These are phyloP conservation scores for Vulpes vulpes DNA, from an alignment of 2,113 vertebrate species.

Conservation along the genomic window DNA sequence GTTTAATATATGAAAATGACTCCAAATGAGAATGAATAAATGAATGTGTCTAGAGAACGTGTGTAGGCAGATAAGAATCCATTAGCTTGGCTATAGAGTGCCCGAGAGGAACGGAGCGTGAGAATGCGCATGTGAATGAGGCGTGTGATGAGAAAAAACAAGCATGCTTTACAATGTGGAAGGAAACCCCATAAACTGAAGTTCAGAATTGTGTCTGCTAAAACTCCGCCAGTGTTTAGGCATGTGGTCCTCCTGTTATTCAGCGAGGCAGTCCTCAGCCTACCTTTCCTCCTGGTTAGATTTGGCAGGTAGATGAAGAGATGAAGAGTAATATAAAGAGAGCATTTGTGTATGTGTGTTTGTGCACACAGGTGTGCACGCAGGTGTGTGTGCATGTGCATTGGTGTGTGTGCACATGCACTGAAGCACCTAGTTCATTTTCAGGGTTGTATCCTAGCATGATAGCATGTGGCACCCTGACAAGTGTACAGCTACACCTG, in stretches of 20 bases:
- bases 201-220: conserved; percentile 47
- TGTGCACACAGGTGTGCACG: neutral
- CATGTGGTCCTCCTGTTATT: conserved; percentile 5
- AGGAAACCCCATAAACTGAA: conserved; percentile 23
- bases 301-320: conserved; percentile 13
- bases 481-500: conserved; percentile 43
- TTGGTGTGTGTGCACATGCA: neutral
- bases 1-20: conserved; percentile 48
- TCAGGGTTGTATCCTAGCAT: neutral
- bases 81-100: neutral
- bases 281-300: neutral
- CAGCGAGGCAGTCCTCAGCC: conserved; percentile 17
- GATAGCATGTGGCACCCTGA: neutral
- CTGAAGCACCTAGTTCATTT: conserved; percentile 54
- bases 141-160: neutral
- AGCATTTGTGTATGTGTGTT: neutral
- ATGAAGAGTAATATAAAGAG: neutral
- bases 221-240: neutral
- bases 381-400: neutral
- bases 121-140: conserved; percentile 24
- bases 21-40: neutral
- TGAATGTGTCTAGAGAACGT: neutral
- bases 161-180: conserved; percentile 21
- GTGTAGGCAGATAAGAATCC: neutral
- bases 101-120: conserved; percentile 26